Base-by-base conservation (phyloP, 2,113 vertebrate genomes). In the Mastomys natalensis region DNA sequence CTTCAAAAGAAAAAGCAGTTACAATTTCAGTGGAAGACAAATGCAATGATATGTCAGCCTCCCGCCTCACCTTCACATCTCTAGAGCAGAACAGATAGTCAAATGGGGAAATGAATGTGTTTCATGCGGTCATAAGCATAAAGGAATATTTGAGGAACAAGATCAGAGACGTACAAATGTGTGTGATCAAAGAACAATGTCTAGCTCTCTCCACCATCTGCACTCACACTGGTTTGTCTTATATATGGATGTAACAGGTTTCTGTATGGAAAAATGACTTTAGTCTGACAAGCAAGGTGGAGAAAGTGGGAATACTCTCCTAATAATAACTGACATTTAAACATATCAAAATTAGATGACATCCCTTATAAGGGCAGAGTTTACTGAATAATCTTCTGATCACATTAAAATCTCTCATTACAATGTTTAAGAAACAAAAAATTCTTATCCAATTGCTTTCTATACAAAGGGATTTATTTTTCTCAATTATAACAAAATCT, bases 21-120 rank as follows among this genome's bases (percentile, higher is more conserved):
- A 60, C 90, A 95, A 94, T 93, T 95, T 93, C n/a, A 93, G 40
- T 43, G 26, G 62, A 96, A 84, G 37, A 86, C 64, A 87, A 95
- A 93, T 43, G 19, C 31, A 91, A 34, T 84, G 37, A 72, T 53
- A 81, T 88, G 78, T 94, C 90, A 95, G 29, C 89, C 66, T 72
- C 19, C 0, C 45, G 53, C 16, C 21, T 70, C 72, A 31, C 45
- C 21, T 85, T 93, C 22, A 37, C 7, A 86, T 95, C 6, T 64
- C 6, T 64, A 22, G 31, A 70, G 45, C n/a, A 95, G 62, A 85
- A 77, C 8, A 62, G 29, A 80, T 0, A 76, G 12, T 34, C 95
- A 94, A 96, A 90, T 11, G 26, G 15, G 55, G 87, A 81, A 45
- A 43, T 82, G 48, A 86, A 89, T 93, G 70, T n/a, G 2, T 90